A percentile compares a stretch with the other conserved stretches of the same genome.
These are phyloP conservation scores for Trichomycterus rosablanca DNA, from an alignment of 2,113 vertebrate species.

Conservation along the genomic window DNA sequence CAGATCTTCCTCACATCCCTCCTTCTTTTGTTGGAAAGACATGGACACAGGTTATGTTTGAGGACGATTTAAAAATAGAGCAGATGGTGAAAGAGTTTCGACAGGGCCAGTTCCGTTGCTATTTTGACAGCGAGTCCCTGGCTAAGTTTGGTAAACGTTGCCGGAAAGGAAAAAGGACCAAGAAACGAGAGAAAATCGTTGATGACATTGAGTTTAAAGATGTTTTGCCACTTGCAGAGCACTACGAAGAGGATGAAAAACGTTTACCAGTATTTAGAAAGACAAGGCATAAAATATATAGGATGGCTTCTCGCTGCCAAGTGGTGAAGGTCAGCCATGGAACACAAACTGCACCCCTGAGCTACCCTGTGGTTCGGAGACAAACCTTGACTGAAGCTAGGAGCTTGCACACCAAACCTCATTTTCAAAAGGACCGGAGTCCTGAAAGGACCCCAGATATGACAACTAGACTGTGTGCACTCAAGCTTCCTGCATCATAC, in stretches of 20 bases:
- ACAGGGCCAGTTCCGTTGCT: constrained; percentile 73
- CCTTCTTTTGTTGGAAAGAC: constrained; percentile 83
- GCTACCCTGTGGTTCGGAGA: constrained; percentile 67
- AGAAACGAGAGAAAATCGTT: constrained; percentile 40
- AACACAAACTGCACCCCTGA: constrained; percentile 73
- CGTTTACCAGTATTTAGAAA: constrained; percentile 43
- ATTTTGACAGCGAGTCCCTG: constrained; percentile 76
- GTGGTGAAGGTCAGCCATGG: constrained; percentile 80
- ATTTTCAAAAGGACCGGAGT: constrained; percentile 15
- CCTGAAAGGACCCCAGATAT: constrained; percentile 67
- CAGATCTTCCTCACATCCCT: constrained; percentile 75
- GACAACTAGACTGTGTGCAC: constrained; percentile 62
- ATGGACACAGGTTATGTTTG: constrained; percentile 78
- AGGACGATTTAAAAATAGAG: constrained; percentile 81
- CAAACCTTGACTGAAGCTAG: constrained; percentile 46
- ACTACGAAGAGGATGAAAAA: constrained; percentile 44
- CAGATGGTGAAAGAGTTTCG: constrained; percentile 77
- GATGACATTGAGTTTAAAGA: constrained; percentile 43
- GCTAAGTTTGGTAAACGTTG: constrained; percentile 59
- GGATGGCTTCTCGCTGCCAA: constrained; percentile 78
- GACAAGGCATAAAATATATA: constrained; percentile 56
- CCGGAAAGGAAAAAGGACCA: constrained; percentile 43
- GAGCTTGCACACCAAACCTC: neutral
- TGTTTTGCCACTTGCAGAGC: constrained; percentile 56
- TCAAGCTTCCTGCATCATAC: constrained; percentile 69